These are phyloP conservation scores for Euproctis similis DNA, from an alignment of 2,888 invertebrate genomes.

Conservation along the genomic window DNA sequence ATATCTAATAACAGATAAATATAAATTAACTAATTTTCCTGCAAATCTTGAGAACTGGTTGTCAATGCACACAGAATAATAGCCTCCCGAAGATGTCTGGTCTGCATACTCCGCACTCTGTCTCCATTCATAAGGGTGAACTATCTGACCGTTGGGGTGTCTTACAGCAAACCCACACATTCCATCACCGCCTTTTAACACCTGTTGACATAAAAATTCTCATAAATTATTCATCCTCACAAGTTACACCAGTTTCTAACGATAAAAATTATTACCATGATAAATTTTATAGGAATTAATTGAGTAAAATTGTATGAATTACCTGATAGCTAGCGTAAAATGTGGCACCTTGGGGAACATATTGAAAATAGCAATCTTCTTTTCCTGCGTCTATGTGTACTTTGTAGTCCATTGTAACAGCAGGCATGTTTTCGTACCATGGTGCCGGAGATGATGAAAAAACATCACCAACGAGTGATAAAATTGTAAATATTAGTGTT, in stretches of 20 bases:
- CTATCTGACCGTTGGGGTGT: slow-evolving; percentile 88
- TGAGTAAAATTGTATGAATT: slow-evolving; percentile 26
- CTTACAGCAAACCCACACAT: slow-evolving; percentile 95
- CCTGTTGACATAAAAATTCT: slow-evolving; percentile 68
- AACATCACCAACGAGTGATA: slow-evolving; percentile 66
- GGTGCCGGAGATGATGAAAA: slow-evolving; percentile 77
- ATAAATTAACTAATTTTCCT: slow-evolving; percentile 90
- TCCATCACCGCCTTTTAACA: slow-evolving; percentile 93
- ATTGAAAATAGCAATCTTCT: slow-evolving; percentile 97
- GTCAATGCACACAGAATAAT: slow-evolving; percentile 93
- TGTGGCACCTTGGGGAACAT: slow-evolving; percentile 92
- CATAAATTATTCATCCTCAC: neutral
- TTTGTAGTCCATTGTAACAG: slow-evolving; percentile 96
- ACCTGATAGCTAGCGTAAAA: slow-evolving; percentile 97
- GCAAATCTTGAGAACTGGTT: slow-evolving; percentile 95
- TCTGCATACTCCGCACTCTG: slow-evolving; percentile 93
- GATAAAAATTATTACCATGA: slow-evolving; percentile 1
- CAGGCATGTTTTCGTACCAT: slow-evolving; percentile 91
- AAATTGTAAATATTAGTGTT: slow-evolving; percentile 65
- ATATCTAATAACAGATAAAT: slow-evolving; percentile 92
- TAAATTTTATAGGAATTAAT: neutral
- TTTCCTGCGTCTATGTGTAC: slow-evolving; percentile 94
- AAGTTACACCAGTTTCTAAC: neutral
- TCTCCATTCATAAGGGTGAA: slow-evolving; percentile 93
- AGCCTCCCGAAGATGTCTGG: slow-evolving; percentile 85